These are phyloP conservation scores for Argentina silus DNA, from an alignment of 2,797 vertebrate genomes.

Conservation along the genomic window DNA sequence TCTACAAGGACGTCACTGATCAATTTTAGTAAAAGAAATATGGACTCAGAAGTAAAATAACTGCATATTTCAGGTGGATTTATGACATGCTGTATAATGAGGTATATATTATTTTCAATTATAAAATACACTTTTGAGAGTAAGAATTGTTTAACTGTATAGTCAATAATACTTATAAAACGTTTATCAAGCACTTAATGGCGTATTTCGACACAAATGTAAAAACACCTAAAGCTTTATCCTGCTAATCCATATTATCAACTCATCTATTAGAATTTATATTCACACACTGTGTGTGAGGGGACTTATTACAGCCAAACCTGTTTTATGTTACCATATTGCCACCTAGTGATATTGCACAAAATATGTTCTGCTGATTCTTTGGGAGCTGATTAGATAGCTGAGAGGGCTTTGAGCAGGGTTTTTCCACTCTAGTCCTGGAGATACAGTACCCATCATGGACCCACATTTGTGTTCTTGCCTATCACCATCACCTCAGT, in stretches of 20 bases:
- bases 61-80: no score
- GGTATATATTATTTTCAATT: no score
- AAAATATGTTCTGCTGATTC: constrained; percentile 32
- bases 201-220: not conserved
- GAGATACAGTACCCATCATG: no score
- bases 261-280: constrained; percentile 55
- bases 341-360: constrained; percentile 81
- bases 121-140: no score
- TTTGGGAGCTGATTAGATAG: constrained; percentile 22
- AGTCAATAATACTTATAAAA: not conserved
- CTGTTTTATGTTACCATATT: constrained; percentile 77
- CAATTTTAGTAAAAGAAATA: no score
- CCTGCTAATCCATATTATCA: constrained; percentile 63
- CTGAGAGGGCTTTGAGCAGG: constrained; percentile 47
- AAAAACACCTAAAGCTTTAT: constrained; percentile 43
- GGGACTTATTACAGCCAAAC: constrained; percentile 33
- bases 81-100: no score
- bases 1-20: not conserved
- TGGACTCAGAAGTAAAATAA: no score
- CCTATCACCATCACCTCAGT: no score
- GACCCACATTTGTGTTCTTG: no score
- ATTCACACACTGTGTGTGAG: constrained; percentile 39
- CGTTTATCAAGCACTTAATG: not conserved
- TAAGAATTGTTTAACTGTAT: not conserved
- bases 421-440: constrained; percentile 33